A percentile compares a stretch with the other conserved stretches of the same genome.
Conservation (phyloP, 2,888 invertebrate genomes). For the Fragum whitleyi region DNA sequence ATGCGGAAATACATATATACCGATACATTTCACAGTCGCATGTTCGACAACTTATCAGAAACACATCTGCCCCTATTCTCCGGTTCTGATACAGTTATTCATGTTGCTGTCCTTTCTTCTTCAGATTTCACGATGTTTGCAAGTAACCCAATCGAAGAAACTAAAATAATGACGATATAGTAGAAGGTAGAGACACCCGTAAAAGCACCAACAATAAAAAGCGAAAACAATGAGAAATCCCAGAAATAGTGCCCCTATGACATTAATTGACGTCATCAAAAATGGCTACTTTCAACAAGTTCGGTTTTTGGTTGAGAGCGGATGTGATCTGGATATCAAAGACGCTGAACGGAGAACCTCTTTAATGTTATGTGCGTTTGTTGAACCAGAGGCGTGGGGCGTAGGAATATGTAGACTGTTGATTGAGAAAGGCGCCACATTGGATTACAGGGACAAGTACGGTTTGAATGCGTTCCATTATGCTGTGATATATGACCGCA, state of each 20-base stretch:
- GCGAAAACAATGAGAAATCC: slow-evolving; percentile 44
- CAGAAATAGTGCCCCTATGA: slow-evolving; percentile 41
- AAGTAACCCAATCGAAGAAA: too few species aligned
- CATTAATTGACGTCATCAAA: slow-evolving; percentile 75
- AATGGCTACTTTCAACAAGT: slow-evolving; percentile 83
- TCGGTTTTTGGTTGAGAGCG: slow-evolving; percentile 79
- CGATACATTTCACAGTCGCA: too few species aligned
- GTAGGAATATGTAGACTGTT: slow-evolving; percentile 81
- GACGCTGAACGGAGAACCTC: slow-evolving; percentile 80
- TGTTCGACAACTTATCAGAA: too few species aligned
- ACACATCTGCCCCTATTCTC: too few species aligned
- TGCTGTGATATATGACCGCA: slow-evolving; percentile 80
- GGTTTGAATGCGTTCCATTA: slow-evolving; percentile 83
- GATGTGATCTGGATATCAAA: slow-evolving; percentile 74
- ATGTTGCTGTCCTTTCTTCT: too few species aligned
- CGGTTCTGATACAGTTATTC: too few species aligned
- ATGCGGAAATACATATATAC: too few species aligned
- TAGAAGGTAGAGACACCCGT: too few species aligned
- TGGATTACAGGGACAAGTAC: slow-evolving; percentile 74
- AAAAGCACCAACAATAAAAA: background rate
- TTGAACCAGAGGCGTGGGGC: slow-evolving; percentile 81
- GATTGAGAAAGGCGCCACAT: slow-evolving; percentile 81
- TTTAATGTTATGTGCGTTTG: slow-evolving; percentile 80
- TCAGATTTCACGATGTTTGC: too few species aligned
- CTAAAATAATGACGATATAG: too few species aligned